Evolutionary conservation across 2,888 invertebrate genomes (phyloP).

Genomic region (Orthosia incerta): DNA sequence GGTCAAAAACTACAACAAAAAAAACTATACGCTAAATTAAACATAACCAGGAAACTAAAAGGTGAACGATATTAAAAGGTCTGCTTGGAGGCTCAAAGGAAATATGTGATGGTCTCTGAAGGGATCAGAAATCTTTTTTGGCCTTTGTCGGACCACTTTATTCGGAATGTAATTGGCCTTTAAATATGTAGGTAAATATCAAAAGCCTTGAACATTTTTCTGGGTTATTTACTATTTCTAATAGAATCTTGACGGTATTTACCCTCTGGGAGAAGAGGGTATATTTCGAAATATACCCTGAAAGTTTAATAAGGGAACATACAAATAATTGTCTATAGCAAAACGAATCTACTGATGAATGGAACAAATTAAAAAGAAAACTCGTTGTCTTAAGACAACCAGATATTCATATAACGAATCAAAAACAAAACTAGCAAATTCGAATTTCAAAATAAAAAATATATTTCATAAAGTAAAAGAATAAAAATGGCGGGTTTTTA

Average conservation of each 20-base stretch:
- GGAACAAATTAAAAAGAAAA: constrained; percentile 11
- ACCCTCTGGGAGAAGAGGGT: constrained; percentile 3
- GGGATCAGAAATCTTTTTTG: constrained; percentile 73
- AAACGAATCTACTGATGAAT: not conserved
- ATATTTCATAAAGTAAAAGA: constrained; percentile 2
- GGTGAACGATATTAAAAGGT: constrained; percentile 72
- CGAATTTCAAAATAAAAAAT: constrained; percentile 15
- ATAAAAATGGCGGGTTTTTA: not conserved
- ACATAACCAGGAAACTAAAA: constrained; percentile 67
- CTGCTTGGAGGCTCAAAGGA: constrained; percentile 73
- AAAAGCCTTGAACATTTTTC: constrained; percentile 62
- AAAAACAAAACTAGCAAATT: constrained; percentile 14
- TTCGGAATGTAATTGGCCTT: constrained; percentile 75
- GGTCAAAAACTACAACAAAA: constrained; percentile 59
- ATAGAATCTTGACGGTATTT: constrained; percentile 41
- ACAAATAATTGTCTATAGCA: not conserved
- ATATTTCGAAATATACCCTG: constrained; percentile 25
- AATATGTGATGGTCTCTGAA: constrained; percentile 74
- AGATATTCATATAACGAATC: constrained; percentile 15
- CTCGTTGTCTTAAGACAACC: not conserved
- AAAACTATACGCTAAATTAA: constrained; percentile 63
- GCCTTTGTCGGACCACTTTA: constrained; percentile 70
- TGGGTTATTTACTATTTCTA: constrained; percentile 56
- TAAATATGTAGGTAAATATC: constrained; percentile 68
- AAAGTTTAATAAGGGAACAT: not conserved